phyloP scores from a whole-genome alignment of 2,888 invertebrate species.

The Marronus borbonicus region DNA sequence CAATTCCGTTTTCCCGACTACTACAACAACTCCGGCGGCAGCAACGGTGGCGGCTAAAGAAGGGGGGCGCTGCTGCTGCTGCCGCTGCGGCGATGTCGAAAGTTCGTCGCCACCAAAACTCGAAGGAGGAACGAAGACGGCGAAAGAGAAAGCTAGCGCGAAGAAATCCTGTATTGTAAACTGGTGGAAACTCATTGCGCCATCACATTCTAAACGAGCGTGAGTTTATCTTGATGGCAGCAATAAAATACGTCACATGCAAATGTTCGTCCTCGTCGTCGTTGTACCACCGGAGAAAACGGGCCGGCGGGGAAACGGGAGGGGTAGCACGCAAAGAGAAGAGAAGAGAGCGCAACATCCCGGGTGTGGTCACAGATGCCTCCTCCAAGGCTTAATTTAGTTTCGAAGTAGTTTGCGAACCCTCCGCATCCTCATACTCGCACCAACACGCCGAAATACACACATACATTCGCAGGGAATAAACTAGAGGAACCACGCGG shows the following conservation, averaged over 20 bases:
- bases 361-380: constrained; percentile 72
- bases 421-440: constrained; percentile 58
- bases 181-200: constrained; percentile 60
- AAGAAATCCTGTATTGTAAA: constrained; percentile 58
- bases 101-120: constrained; percentile 5
- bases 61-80: neutral
- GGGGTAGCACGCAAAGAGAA: constrained; percentile 16
- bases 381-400: constrained; percentile 70
- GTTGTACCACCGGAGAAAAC: neutral
- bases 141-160: neutral
- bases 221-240: constrained; percentile 66
- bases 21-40: constrained; percentile 1
- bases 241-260: constrained; percentile 72
- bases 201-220: constrained; percentile 62
- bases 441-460: neutral
- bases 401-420: constrained; percentile 69
- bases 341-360: constrained; percentile 63
- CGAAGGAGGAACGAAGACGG: neutral
- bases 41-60: neutral
- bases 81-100: constrained; percentile 1
- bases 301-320: too few relatives aligned
- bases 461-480: constrained; percentile 16
- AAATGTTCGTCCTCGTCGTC: constrained; percentile 65
- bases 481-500: constrained; percentile 44
- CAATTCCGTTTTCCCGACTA: neutral